Percentiles rank a stretch among this genome's conserved stretches.
These are phyloP conservation scores for Ambastaia sidthimunki DNA, from an alignment of 2,797 vertebrate species.

Conservation along the genomic window DNA sequence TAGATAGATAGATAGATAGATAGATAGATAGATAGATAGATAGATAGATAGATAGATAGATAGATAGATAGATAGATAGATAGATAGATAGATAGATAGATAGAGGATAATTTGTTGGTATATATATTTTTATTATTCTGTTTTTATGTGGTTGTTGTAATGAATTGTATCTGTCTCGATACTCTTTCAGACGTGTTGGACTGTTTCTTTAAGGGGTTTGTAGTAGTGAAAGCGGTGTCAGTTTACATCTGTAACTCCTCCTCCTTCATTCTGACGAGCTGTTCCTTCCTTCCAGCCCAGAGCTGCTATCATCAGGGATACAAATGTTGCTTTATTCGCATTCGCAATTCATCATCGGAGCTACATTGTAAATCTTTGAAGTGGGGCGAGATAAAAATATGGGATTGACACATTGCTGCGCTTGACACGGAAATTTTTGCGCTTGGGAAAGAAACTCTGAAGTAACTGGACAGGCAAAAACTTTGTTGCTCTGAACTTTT, in stretches of 20 bases:
- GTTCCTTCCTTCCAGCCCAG: conserved; percentile 64
- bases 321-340: conserved; percentile 45
- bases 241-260: conserved; percentile 67
- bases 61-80: background rate
- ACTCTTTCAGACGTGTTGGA: background rate
- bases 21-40: conserved; percentile 1
- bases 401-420: conserved; percentile 2
- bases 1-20: background rate
- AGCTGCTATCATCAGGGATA: conserved; percentile 52
- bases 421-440: background rate
- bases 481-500: conserved; percentile 39
- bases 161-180: background rate
- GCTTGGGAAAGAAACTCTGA: conserved; percentile 1
- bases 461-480: conserved; percentile 14
- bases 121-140: background rate
- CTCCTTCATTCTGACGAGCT: conserved; percentile 60
- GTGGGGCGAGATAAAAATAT: background rate
- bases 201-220: conserved; percentile 64
- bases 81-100: conserved; percentile 10
- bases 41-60: conserved; percentile 4
- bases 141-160: background rate
- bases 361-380: conserved; percentile 12
- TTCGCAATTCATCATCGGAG: conserved; percentile 54
- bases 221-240: conserved; percentile 58
- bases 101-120: background rate